phyloP scores from a whole-genome alignment of 2,113 vertebrate species.

The Henicopernis longicauda region DNA sequence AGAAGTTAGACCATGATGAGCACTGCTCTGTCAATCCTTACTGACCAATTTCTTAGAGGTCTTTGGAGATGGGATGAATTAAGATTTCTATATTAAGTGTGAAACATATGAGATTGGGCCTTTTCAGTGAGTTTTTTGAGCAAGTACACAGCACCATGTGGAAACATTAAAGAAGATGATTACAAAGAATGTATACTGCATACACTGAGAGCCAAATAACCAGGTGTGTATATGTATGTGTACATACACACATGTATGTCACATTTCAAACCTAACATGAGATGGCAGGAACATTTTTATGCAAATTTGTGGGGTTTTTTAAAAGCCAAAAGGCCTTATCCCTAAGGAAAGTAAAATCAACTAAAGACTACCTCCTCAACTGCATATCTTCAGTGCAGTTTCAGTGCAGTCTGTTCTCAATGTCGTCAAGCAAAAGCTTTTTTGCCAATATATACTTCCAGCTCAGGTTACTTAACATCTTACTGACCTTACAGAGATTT shows the following conservation, averaged over 20 bases:
- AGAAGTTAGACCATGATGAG: background rate
- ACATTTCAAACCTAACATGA: background rate
- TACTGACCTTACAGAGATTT: background rate
- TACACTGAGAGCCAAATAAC: background rate
- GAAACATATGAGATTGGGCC: background rate
- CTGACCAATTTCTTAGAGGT: background rate
- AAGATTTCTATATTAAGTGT: background rate
- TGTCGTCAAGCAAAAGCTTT: background rate
- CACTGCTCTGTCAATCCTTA: background rate
- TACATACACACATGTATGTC: too few relatives aligned
- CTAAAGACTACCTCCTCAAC: too few relatives aligned
- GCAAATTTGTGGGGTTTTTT: background rate
- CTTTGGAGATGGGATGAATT: background rate
- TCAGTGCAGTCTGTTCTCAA: background rate
- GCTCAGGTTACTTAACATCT: background rate
- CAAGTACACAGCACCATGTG: background rate
- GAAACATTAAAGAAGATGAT: background rate
- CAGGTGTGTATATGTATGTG: background rate
- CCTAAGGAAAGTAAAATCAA: background rate
- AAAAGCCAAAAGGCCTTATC: background rate
- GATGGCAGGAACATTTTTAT: background rate
- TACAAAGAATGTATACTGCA: background rate
- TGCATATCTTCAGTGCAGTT: background rate
- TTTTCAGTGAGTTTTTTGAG: background rate
- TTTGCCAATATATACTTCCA: background rate